Percentiles rank a stretch among this genome's conserved stretches.
Conservation (phyloP, 2,113 vertebrate genomes). For the Echinops telfairi region DNA sequence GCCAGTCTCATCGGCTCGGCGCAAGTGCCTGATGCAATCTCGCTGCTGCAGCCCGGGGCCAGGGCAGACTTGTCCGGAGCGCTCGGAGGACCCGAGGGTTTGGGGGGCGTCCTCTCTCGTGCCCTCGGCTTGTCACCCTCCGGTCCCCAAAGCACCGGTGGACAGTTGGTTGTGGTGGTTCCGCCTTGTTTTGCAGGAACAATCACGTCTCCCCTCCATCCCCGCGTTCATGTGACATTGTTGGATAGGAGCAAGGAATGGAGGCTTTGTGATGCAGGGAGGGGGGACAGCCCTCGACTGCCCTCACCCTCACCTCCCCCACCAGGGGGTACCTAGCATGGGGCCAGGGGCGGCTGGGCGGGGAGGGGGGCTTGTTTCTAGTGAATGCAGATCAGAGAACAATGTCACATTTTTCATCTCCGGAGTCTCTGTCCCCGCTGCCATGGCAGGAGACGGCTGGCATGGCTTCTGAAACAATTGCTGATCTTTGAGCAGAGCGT, state of each 20-base stretch:
- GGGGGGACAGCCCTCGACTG: too few species aligned
- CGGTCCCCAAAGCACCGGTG: neutral
- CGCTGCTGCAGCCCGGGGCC: neutral
- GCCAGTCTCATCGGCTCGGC: neutral
- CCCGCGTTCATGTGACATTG: neutral
- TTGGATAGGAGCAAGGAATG: neutral
- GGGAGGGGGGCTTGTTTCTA: neutral
- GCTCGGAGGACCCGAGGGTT: neutral
- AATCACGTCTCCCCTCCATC: neutral
- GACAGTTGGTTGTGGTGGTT: neutral
- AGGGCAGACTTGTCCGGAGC: neutral
- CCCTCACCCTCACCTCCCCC: too few species aligned
- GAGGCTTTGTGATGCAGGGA: too few species aligned
- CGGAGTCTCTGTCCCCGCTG: conserved; percentile 50
- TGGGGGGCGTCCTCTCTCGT: neutral
- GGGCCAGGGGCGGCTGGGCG: too few species aligned
- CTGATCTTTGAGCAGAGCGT: neutral
- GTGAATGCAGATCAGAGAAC: neutral
- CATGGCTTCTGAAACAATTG: neutral
- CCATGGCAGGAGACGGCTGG: neutral
- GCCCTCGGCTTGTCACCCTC: neutral
- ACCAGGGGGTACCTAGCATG: too few species aligned
- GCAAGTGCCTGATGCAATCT: conserved; percentile 44
- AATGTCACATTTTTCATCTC: neutral
- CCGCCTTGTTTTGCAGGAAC: neutral